A percentile compares a stretch with the other conserved stretches of the same genome.
Conservation (phyloP, 2,797 vertebrate genomes). For the Lepilemur ruficaudatus region DNA sequence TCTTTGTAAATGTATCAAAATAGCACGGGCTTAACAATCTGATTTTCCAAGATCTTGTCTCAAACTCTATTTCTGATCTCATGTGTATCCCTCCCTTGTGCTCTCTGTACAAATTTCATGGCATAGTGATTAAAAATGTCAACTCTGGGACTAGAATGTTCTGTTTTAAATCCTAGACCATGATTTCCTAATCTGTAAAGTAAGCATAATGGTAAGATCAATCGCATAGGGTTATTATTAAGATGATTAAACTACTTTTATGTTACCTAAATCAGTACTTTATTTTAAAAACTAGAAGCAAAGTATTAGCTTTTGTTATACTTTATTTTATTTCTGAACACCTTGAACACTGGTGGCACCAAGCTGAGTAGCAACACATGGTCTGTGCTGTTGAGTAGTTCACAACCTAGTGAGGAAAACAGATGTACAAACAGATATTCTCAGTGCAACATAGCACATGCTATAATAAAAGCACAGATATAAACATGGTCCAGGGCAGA, state of each 20-base stretch:
- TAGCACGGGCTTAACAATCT: not conserved
- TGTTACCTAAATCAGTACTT: not conserved
- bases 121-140: not conserved
- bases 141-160: not conserved
- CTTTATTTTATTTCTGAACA: not conserved
- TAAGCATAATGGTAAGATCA: not conserved
- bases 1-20: not conserved
- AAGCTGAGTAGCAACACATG: not conserved
- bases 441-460: rapidly evolving
- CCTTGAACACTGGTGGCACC: not conserved
- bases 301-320: not conserved
- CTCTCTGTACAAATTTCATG: not conserved
- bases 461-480: not conserved
- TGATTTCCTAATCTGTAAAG: not conserved
- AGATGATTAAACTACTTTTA: not conserved
- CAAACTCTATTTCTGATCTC: not conserved
- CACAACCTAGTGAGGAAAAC: not conserved
- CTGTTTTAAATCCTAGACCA: not conserved
- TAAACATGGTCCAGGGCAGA: not conserved
- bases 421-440: not conserved
- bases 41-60: not conserved
- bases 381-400: not conserved
- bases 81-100: not conserved
- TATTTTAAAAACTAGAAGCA: not conserved
- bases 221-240: not conserved